A percentile compares a stretch with the other conserved stretches of the same genome.
Conservation (phyloP, 2,113 vertebrate genomes). For the Corythaeola cristata region DNA sequence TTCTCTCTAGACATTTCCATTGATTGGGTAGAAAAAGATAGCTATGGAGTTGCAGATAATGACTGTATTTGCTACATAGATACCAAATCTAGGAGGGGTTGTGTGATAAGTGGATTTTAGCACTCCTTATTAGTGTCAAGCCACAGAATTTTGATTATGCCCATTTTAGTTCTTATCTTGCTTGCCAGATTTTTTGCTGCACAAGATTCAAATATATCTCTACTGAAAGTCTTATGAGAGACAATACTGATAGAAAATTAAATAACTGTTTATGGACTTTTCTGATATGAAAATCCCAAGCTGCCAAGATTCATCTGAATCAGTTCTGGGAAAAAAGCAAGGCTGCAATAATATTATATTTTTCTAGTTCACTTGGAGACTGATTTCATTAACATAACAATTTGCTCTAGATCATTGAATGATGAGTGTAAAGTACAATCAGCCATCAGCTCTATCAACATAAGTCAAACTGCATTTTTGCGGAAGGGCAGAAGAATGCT, state of each 20-base stretch:
- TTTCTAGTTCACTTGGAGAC: not conserved
- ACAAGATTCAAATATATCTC: not conserved
- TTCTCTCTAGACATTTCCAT: not conserved
- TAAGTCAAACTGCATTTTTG: not conserved
- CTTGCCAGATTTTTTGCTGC: not conserved
- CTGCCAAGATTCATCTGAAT: slow-evolving; percentile 12
- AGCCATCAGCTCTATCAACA: not conserved
- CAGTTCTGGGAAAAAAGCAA: not conserved
- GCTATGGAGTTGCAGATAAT: not conserved
- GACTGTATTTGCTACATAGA: not conserved
- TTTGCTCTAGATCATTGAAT: not conserved
- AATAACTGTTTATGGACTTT: slow-evolving; percentile 8
- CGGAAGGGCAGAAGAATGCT: not conserved
- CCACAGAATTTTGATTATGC: slow-evolving; percentile 7
- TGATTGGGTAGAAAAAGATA: not conserved
- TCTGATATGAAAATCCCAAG: slow-evolving; percentile 14
- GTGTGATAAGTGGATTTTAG: slow-evolving; percentile 17
- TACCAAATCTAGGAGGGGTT: not conserved
- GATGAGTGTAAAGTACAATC: not conserved
- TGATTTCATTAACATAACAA: not conserved
- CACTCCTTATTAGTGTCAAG: not conserved
- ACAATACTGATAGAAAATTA: slow-evolving; percentile 5
- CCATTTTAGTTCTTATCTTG: not conserved
- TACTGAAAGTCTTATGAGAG: not conserved
- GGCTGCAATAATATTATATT: not conserved